Evolutionary conservation across 2,113 vertebrate species (phyloP), one percentile per base, ranked within the genome.

Genomic region (Chauna torquata): DNA sequence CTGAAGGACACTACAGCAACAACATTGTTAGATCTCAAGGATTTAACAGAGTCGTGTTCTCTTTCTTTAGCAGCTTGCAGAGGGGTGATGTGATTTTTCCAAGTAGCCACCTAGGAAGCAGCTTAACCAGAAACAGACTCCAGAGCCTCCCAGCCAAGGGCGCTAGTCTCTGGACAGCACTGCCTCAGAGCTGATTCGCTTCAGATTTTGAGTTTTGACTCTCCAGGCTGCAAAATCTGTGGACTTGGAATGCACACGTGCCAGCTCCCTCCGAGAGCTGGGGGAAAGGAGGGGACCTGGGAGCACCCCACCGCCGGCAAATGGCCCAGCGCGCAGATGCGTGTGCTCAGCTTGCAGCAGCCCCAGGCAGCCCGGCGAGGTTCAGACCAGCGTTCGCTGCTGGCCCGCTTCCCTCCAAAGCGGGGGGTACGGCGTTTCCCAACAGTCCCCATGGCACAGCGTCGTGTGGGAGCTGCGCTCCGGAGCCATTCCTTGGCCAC

Each of bases 1-100:
- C 96, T 44, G 28, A 82, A 96, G 92, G 88, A 95, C 88, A 95
- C 87, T 90, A 62, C 42, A 96, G 95, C 82, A 95, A 79, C 93
- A 86, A 38, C 1, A 14, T 90, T 88, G 42, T 54, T 86, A 66
- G 75, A 90, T 94, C 95, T 74, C 82, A 27, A 25, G 71, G 49
- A n/a, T 82, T 96, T 62, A 80, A 49, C 5, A 80, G 59, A 96
- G 79, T 83, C 71, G 77, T 24, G 1, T 27, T 92, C 58, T 27
- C 38, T 47, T 40, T 24, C 86, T 44, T 28, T 6, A 52, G 91
- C 85, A 40, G 79, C 57, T 55, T 57, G 24, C 2, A 30, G 36
- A 81, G 70, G 3, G 50, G 44, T 70, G 70, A 44, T 57, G 77
- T 30, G 93, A 61, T 19, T 57, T 88, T 62, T 69, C 54, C 69